Evolutionary conservation across 2,113 vertebrate species (phyloP).

Genomic region (Prietella phreatophila): DNA sequence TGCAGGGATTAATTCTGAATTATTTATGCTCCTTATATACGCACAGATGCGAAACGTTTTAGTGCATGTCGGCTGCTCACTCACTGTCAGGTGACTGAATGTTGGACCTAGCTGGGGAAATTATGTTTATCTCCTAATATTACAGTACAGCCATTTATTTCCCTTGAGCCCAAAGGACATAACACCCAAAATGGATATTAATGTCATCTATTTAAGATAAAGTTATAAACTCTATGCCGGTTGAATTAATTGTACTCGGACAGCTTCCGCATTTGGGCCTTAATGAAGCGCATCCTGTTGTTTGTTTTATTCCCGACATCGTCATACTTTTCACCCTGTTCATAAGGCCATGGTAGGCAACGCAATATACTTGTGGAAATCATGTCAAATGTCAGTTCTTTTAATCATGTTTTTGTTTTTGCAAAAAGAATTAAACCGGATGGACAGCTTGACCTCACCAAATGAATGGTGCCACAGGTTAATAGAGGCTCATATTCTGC

Average conservation of each 20-base stretch:
- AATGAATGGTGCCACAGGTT: constrained; percentile 74
- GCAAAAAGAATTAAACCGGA: constrained; percentile 69
- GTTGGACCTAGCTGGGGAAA: constrained; percentile 82
- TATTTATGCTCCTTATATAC: constrained; percentile 96
- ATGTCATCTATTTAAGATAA: constrained; percentile 63
- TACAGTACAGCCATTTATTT: constrained; percentile 97
- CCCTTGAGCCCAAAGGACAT: constrained; percentile 79
- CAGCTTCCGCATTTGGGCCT: constrained; percentile 38
- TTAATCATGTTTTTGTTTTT: constrained; percentile 75
- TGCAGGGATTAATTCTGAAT: constrained; percentile 98
- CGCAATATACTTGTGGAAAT: constrained; percentile 72
- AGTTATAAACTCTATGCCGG: constrained; percentile 46
- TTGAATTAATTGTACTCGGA: constrained; percentile 55
- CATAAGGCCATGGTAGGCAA: constrained; percentile 58
- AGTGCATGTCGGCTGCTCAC: constrained; percentile 93
- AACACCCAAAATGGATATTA: constrained; percentile 77
- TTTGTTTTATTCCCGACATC: constrained; percentile 61
- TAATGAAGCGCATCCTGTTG: constrained; percentile 36
- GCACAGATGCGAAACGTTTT: constrained; percentile 96
- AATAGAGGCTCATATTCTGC: constrained; percentile 73
- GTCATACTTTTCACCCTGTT: constrained; percentile 52
- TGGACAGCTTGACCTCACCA: constrained; percentile 65
- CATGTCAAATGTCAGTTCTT: constrained; percentile 70
- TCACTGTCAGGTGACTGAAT: constrained; percentile 73
- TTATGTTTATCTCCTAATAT: constrained; percentile 95